phyloP scores from a whole-genome alignment of 2,888 invertebrate species.

The Sinohyriopsis cumingii region DNA sequence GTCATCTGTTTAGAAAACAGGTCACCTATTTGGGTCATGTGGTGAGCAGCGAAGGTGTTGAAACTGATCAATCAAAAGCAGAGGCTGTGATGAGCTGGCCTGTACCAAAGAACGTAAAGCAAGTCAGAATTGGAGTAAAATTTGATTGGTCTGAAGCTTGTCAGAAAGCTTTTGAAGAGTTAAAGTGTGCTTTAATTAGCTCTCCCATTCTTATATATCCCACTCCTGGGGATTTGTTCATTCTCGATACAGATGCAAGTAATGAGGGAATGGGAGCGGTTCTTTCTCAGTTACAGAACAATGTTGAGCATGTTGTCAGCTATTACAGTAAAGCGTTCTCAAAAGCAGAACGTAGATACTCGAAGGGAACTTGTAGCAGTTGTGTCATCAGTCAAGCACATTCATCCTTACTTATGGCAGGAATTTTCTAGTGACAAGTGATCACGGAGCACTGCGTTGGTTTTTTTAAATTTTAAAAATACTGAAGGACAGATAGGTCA shows the following conservation, averaged over 20 bases:
- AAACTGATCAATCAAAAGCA: too few relatives aligned
- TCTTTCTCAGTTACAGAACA: too few relatives aligned
- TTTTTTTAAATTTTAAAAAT: constrained; percentile 20
- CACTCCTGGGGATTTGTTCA: too few relatives aligned
- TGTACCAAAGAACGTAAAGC: too few relatives aligned
- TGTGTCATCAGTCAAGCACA: constrained; percentile 26
- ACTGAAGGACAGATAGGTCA: constrained; percentile 25
- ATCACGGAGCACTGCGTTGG: constrained; percentile 28
- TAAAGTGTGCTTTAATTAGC: too few relatives aligned
- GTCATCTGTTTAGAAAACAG: too few relatives aligned
- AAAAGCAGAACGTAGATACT: constrained; percentile 15
- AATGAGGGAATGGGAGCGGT: constrained; percentile 3
- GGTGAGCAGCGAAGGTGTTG: too few relatives aligned
- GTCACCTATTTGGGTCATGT: too few relatives aligned
- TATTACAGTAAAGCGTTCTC: constrained; percentile 2
- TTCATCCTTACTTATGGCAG: constrained; percentile 34
- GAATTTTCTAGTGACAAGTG: constrained; percentile 23
- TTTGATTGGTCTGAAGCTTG: constrained; percentile 30
- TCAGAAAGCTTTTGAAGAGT: constrained; percentile 16
- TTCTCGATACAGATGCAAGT: constrained; percentile 16
- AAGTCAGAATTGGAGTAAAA: background rate
- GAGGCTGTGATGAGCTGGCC: too few relatives aligned
- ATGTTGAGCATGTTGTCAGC: constrained; percentile 16
- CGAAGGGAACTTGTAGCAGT: constrained; percentile 22
- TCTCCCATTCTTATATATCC: too few relatives aligned